Base-by-base conservation (phyloP, 2,113 vertebrate genomes). In the Anguilla japonica region DNA sequence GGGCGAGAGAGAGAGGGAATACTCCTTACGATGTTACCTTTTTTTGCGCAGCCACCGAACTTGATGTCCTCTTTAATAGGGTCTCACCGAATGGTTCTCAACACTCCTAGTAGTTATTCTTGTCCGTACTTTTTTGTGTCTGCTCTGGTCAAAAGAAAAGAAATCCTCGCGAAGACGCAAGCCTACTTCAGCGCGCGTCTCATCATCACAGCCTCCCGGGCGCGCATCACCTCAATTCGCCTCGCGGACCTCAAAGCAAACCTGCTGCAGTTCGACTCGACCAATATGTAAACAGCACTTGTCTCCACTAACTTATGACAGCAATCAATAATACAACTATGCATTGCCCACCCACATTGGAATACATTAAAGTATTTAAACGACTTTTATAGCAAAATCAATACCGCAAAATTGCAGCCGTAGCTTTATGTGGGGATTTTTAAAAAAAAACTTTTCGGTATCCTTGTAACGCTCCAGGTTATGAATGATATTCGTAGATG, bases 301-400 rank as follows among this genome's bases (percentile, higher is more conserved):
- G 56, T 79, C 81, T 63, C 80, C 50, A 41, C 41, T 46, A 71
- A 46, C 56, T 40, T 57, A 41, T 82, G 81, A 87, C 79, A 87
- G 56, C 43, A 83, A 82, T 87, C 85, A 81, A 86, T 86, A 82
- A 75, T 26, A 82, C 79, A 87, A 34, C 53, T 34, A 86, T 80
- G 79, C 9, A 22, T 67, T 53, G 85, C 79, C 85, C 80, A 71
- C 41, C 40, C 85, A 81, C 40, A 83, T 87, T 83, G 43, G 60
- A 87, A 63, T 60, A 8, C 60, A 85, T 85, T 71, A 85, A 85
- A 85, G 84, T 26, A 67, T 67, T 67, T 67, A 67, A 67, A 67
- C 60, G 22, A 67, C 60, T 67, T 78, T 85, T 78, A 78, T 78
- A 50, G 60, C 67, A 67, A 85, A 75, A 85, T 85, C 39, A 71